Percentiles rank a stretch among this genome's conserved stretches.
Evolutionary conservation across 1,140 invertebrate species (phyloP).

Genomic region (Rhopalosiphum maidis): DNA sequence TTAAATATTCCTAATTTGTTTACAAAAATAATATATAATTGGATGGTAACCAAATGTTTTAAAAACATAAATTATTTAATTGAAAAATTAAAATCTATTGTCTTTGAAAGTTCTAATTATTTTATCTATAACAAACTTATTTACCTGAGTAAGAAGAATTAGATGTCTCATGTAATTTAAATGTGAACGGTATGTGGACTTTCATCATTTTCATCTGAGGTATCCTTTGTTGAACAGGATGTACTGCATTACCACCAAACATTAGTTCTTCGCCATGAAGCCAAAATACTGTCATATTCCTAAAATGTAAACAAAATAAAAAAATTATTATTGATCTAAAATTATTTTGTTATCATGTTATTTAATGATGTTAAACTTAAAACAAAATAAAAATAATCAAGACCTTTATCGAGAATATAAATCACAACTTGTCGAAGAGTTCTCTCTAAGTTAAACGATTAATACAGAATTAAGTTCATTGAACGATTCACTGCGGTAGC

Average conservation of each 20-base stretch:
- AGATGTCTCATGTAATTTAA: slow-evolving; percentile 73
- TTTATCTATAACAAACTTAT: neutral
- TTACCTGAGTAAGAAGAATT: slow-evolving; percentile 63
- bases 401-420: neutral
- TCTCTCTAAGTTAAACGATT: neutral
- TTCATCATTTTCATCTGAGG: slow-evolving; percentile 81
- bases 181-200: slow-evolving; percentile 80
- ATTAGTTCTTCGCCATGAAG: slow-evolving; percentile 75
- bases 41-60: neutral
- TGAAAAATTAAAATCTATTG: neutral
- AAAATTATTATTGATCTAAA: neutral
- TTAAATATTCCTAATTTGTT: neutral
- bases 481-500: neutral
- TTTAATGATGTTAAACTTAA: neutral
- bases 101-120: neutral
- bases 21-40: neutral
- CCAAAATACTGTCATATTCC: slow-evolving; percentile 77
- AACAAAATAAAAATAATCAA: neutral
- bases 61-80: neutral
- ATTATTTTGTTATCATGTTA: neutral
- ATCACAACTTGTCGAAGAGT: neutral
- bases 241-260: slow-evolving; percentile 66
- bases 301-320: slow-evolving; percentile 62
- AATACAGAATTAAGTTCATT: neutral
- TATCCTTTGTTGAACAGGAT: slow-evolving; percentile 69